Percentiles rank a stretch among this genome's conserved stretches.
Conservation (phyloP, 2,797 vertebrate species). For the Microchirus variegatus region DNA sequence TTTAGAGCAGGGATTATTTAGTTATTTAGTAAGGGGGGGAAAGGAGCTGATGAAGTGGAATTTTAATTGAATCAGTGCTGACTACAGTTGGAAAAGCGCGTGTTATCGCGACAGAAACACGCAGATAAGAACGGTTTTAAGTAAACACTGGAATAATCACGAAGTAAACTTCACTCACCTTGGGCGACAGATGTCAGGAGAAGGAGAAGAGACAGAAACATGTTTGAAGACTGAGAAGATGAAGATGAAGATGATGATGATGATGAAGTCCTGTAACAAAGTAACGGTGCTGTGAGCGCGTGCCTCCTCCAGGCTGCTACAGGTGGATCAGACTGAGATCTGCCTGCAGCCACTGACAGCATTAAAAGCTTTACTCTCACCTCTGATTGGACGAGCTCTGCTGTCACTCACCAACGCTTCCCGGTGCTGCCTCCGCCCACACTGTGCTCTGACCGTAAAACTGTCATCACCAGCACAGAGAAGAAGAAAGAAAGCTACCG, state of each 20-base stretch:
- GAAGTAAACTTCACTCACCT: slow-evolving; percentile 49
- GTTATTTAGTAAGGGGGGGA: no score
- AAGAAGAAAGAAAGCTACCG: background rate
- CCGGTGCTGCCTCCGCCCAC: slow-evolving; percentile 10
- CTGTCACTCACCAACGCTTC: slow-evolving; percentile 48
- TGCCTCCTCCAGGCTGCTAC: slow-evolving; percentile 40
- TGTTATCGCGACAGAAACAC: no score
- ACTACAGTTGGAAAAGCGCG: no score
- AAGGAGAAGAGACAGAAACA: slow-evolving; percentile 4
- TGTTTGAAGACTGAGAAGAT: background rate
- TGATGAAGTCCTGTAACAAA: background rate
- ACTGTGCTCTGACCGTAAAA: background rate
- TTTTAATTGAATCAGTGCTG: no score
- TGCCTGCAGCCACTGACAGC: slow-evolving; percentile 22
- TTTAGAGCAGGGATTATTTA: no score
- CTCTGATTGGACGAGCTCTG: slow-evolving; percentile 50
- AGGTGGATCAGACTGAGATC: slow-evolving; percentile 64
- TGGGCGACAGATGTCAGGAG: slow-evolving; percentile 27
- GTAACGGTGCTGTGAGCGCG: slow-evolving; percentile 14
- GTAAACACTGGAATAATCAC: no score
- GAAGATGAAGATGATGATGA: background rate
- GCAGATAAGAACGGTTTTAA: no score
- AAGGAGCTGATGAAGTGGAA: no score
- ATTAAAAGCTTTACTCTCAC: slow-evolving; percentile 56
- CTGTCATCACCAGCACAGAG: background rate